A percentile compares a stretch with the other conserved stretches of the same genome.
Evolutionary conservation across 2,888 invertebrate species (phyloP).

Genomic region (Drosophila sordidapex): DNA sequence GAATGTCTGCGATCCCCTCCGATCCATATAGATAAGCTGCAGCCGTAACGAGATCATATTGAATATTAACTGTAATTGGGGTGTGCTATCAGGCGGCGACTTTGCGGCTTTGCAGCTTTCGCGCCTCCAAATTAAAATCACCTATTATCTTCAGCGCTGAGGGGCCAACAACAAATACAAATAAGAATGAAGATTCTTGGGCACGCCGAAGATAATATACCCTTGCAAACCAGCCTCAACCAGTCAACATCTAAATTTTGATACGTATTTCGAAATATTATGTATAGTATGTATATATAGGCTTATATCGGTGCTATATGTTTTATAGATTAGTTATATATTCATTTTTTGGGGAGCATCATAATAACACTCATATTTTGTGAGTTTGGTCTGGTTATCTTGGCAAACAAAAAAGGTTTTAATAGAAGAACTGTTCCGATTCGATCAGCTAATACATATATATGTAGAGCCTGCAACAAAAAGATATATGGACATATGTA

Average conservation of each 20-base stretch:
- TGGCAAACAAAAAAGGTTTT: background rate
- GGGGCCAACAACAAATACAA: background rate
- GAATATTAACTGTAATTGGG: constrained; percentile 18
- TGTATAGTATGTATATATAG: background rate
- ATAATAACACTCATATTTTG: background rate
- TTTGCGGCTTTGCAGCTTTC: constrained; percentile 16
- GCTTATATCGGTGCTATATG: background rate
- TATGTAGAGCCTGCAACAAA: no score
- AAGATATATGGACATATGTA: no score
- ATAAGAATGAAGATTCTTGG: background rate
- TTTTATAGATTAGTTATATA: background rate
- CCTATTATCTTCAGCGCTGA: constrained; percentile 42
- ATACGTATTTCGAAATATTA: background rate
- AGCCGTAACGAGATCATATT: constrained; percentile 17
- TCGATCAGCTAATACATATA: no score
- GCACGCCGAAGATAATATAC: background rate
- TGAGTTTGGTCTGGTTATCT: background rate
- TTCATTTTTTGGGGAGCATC: no score
- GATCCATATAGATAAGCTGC: constrained; percentile 31
- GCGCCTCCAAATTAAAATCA: constrained; percentile 35
- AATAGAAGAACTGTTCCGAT: background rate
- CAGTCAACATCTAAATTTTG: background rate
- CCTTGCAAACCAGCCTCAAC: background rate
- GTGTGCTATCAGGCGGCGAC: constrained; percentile 27
- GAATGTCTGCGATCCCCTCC: background rate